Evolutionary conservation across 2,888 invertebrate genomes (phyloP).

Genomic region (Melanophora roralis): DNA sequence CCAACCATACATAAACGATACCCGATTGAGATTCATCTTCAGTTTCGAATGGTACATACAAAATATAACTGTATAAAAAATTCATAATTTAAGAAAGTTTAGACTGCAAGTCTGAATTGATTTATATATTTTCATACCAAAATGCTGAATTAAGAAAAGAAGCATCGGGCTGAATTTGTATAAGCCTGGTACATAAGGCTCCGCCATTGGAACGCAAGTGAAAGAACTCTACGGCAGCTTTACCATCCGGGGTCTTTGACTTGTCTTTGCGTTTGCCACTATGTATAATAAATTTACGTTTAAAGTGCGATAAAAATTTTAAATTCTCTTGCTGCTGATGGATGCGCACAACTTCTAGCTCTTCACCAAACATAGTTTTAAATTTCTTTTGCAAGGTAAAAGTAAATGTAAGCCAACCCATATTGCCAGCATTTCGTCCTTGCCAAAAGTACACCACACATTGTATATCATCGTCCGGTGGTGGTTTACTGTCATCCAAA

Average conservation of each 20-base stretch:
- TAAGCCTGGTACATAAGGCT: slow-evolving; percentile 92
- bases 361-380: slow-evolving; percentile 90
- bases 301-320: slow-evolving; percentile 98
- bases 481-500: slow-evolving; percentile 69
- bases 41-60: slow-evolving; percentile 94
- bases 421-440: slow-evolving; percentile 96
- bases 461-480: slow-evolving; percentile 81
- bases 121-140: slow-evolving; percentile 81
- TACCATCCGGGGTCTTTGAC: slow-evolving; percentile 72
- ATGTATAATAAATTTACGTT: slow-evolving; percentile 94
- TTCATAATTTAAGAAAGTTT: no score
- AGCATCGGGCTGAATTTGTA: slow-evolving; percentile 93
- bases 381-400: slow-evolving; percentile 96
- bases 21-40: slow-evolving; percentile 87
- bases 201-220: slow-evolving; percentile 98
- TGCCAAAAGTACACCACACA: slow-evolving; percentile 99
- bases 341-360: slow-evolving; percentile 95
- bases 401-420: slow-evolving; percentile 99
- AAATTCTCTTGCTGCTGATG: slow-evolving; percentile 99
- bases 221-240: slow-evolving; percentile 90
- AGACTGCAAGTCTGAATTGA: background rate
- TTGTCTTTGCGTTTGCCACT: slow-evolving; percentile 87
- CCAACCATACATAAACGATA: slow-evolving; percentile 97
- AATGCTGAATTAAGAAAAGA: slow-evolving; percentile 93
- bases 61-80: slow-evolving; percentile 85